phyloP scores from a whole-genome alignment of 2,888 invertebrate genomes.

The Lordiphosa fenestrarum region DNA sequence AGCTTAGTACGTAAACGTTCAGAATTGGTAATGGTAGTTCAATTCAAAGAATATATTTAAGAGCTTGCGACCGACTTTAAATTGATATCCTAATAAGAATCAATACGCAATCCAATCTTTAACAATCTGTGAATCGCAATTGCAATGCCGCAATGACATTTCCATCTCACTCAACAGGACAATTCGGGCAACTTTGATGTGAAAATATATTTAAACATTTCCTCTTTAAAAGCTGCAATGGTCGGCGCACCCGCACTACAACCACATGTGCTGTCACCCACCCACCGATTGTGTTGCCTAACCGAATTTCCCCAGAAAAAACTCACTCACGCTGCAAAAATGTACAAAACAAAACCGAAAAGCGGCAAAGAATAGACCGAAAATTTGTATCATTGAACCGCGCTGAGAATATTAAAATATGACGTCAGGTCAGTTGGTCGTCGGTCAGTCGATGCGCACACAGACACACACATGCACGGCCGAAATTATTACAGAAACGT shows the following conservation, averaged over 20 bases:
- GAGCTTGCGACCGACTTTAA: no score
- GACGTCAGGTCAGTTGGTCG: constrained; percentile 63
- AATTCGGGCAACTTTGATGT: constrained; percentile 3
- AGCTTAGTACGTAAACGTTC: no score
- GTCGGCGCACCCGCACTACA: constrained; percentile 22
- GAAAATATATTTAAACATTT: neutral
- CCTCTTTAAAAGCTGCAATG: constrained; percentile 11
- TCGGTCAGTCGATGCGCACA: constrained; percentile 37
- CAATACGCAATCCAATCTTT: no score
- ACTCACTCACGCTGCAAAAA: constrained; percentile 68
- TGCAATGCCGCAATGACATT: constrained; percentile 2
- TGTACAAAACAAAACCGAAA: constrained; percentile 33
- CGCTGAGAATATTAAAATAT: constrained; percentile 54
- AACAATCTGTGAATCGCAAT: no score
- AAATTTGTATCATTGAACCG: constrained; percentile 57
- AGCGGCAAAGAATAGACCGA: constrained; percentile 43
- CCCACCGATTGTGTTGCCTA: constrained; percentile 19
- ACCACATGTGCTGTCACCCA: constrained; percentile 26
- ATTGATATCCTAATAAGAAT: no score
- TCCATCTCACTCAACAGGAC: neutral
- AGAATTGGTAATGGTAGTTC: no score
- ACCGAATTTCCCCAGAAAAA: constrained; percentile 66
- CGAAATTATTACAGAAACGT: constrained; percentile 63
- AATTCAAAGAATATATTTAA: no score
- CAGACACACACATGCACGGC: constrained; percentile 18